Evolutionary conservation across 2,113 vertebrate genomes (phyloP).

Genomic region (Rynchops niger): DNA sequence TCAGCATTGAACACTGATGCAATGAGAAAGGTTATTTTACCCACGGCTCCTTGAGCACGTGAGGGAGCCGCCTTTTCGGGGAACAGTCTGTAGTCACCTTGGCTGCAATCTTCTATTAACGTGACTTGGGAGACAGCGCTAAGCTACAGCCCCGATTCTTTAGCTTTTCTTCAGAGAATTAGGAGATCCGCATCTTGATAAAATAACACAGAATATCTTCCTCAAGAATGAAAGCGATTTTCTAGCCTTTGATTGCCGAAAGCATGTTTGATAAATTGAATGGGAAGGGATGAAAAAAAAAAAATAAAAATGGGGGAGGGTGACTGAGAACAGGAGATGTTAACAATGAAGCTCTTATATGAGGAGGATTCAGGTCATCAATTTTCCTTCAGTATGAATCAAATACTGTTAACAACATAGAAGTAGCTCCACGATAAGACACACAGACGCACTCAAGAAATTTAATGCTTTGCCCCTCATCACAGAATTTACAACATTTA

Average conservation of each 20-base stretch:
- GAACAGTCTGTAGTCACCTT: not conserved
- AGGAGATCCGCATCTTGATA: not conserved
- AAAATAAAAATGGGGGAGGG: not conserved
- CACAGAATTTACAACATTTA: conserved; percentile 71
- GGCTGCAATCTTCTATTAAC: not conserved
- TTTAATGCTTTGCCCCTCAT: conserved; percentile 23
- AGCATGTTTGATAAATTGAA: conserved; percentile 50
- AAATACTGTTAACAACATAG: conserved; percentile 47
- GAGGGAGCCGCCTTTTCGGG: not conserved
- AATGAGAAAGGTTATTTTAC: conserved; percentile 6
- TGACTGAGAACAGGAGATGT: not conserved
- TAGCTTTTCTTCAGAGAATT: not conserved
- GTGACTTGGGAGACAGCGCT: not conserved
- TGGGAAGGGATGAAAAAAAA: not conserved
- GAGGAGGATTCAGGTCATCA: conserved; percentile 58
- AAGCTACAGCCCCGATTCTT: not conserved
- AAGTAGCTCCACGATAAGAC: conserved; percentile 7
- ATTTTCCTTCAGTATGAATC: conserved; percentile 61
- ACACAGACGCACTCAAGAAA: not conserved
- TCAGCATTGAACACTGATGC: not conserved
- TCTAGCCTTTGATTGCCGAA: conserved; percentile 4
- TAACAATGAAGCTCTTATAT: conserved; percentile 37
- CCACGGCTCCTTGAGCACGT: not conserved
- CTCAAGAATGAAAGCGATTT: not conserved
- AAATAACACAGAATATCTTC: conserved; percentile 8